Evolutionary conservation across 1,140 invertebrate genomes (phyloP), one percentile per base, ranked within the genome.

Genomic region (Grapholita molesta): DNA sequence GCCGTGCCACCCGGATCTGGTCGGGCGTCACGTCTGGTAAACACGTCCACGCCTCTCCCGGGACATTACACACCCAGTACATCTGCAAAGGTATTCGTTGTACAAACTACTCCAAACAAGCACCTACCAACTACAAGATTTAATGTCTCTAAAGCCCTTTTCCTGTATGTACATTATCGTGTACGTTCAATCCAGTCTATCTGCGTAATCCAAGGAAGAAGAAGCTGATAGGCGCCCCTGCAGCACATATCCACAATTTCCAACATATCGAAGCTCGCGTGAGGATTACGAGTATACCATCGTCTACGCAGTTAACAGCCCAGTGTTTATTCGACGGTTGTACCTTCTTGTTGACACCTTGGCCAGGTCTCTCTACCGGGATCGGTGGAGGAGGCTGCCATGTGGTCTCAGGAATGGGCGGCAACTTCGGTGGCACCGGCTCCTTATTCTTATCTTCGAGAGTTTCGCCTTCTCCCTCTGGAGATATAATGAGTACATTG

Each of bases 41-140:
- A 80, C 95, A 94, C 33, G 95, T 87, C 96, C 96, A 97, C 6
- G 93, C 90, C 38, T 95, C 94, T 7, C 94, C 94, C 1, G 94
- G 92, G 7, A 91, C 88, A 74, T 95, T 95, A 71, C 95, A 96
- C 3, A 96, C 95, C 86, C 94, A 96, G 79, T 95, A 97, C 15
- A 95, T 93, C 93, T 94, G 79, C 8, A 71, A 74, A 15, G 15
- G 18, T 48, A 48, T 48, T 7, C n/a, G n/a, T n/a, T n/a, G n/a
- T n/a, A n/a, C n/a, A n/a, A n/a, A n/a, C n/a, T n/a, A n/a, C n/a
- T n/a, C n/a, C n/a, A n/a, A n/a, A n/a, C n/a, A n/a, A n/a, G n/a
- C n/a, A n/a, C n/a, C n/a, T n/a, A n/a, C n/a, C n/a, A n/a, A n/a
- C n/a, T n/a, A n/a, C n/a, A n/a, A n/a, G n/a, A n/a, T n/a, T n/a